Evolutionary conservation across 2,113 vertebrate species (phyloP).

Genomic region (Cercopithecus mona): DNA sequence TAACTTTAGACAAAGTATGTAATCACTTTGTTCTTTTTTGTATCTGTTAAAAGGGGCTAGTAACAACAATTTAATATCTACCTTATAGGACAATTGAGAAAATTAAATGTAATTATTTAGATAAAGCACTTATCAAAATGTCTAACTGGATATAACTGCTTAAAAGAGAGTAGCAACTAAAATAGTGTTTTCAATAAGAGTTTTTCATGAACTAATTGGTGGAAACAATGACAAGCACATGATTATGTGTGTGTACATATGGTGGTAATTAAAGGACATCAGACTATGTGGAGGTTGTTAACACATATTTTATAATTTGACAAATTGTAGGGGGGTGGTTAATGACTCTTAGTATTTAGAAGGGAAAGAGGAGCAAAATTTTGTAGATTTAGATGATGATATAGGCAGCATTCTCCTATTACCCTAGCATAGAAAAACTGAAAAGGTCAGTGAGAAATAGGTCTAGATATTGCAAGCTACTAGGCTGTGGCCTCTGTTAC

Average conservation of each 20-base stretch:
- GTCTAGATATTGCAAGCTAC: background rate
- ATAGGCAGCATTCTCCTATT: background rate
- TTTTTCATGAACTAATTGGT: background rate
- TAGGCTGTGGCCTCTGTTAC: background rate
- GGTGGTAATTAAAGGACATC: background rate
- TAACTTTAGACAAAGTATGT: background rate
- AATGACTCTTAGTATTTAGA: background rate
- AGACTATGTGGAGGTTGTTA: background rate
- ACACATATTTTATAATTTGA: background rate
- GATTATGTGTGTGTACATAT: background rate
- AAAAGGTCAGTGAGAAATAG: background rate
- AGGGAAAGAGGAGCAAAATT: background rate
- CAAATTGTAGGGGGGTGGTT: background rate
- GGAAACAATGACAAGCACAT: background rate
- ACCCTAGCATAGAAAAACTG: background rate
- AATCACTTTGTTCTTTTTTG: background rate
- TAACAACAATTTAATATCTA: background rate
- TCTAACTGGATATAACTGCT: background rate
- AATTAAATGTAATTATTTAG: slow-evolving; percentile 28
- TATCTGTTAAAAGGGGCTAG: background rate
- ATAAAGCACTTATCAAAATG: slow-evolving; percentile 11
- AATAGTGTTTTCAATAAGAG: background rate
- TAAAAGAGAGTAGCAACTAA: background rate
- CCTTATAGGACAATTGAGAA: background rate
- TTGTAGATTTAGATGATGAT: background rate